Percentiles rank a stretch among this genome's conserved stretches.
phyloP scores from a whole-genome alignment of 2,797 vertebrate species.

The Artibeus lituratus region DNA sequence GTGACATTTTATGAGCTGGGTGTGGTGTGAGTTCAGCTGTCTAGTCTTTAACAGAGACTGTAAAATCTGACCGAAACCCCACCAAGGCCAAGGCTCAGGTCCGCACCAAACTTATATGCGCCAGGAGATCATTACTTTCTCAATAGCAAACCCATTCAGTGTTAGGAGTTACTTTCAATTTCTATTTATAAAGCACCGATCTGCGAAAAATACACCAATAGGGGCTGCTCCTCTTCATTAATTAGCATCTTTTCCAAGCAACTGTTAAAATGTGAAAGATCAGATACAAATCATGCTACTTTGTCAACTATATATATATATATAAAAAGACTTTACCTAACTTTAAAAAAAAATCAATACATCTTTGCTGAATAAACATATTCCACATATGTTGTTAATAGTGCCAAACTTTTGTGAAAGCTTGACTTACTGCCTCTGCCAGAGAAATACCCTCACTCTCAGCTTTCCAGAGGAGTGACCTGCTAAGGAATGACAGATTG shows the following conservation, averaged over 20 bases:
- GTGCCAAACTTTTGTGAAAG: background rate
- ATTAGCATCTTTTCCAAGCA: constrained; percentile 72
- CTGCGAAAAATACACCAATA: constrained; percentile 63
- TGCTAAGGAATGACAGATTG: background rate
- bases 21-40: constrained; percentile 57
- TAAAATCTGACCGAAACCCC: constrained; percentile 50
- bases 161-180: constrained; percentile 49
- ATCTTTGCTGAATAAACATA: constrained; percentile 17
- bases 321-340: constrained; percentile 14
- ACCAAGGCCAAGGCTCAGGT: constrained; percentile 49
- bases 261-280: constrained; percentile 73
- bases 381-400: background rate
- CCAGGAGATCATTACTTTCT: constrained; percentile 52
- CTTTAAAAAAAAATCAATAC: constrained; percentile 29
- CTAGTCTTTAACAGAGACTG: constrained; percentile 55
- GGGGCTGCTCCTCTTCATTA: constrained; percentile 71
- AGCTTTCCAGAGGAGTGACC: background rate
- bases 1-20: background rate
- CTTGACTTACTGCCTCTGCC: background rate
- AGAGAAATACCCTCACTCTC: background rate
- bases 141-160: constrained; percentile 47
- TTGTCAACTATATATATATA: background rate
- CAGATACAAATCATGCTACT: constrained; percentile 69
- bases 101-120: constrained; percentile 46
- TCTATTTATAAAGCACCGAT: constrained; percentile 62